These are phyloP conservation scores for Equus quagga DNA, from an alignment of 2,113 vertebrate species.

Conservation along the genomic window DNA sequence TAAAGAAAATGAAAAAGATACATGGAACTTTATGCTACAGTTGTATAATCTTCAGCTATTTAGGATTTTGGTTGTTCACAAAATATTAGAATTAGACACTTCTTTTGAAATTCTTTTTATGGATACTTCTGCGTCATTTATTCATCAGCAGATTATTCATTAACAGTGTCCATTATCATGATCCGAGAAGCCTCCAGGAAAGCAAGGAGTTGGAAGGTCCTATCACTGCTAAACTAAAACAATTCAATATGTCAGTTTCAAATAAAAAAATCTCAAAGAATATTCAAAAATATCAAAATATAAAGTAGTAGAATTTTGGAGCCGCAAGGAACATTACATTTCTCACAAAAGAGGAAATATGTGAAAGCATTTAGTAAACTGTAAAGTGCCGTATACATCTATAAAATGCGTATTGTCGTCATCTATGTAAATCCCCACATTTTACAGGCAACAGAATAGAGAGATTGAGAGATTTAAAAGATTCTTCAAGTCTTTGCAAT, in stretches of 20 bases:
- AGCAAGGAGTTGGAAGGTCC: background rate
- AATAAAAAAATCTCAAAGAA: background rate
- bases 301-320: background rate
- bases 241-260: background rate
- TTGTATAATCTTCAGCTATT: background rate
- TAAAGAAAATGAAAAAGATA: slow-evolving; percentile 10
- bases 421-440: background rate
- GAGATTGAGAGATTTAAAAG: background rate
- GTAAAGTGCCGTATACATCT: slow-evolving; percentile 15
- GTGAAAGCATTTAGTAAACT: background rate
- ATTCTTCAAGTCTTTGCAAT: slow-evolving; percentile 29
- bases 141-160: background rate
- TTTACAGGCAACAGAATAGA: slow-evolving; percentile 19
- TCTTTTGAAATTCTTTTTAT: background rate
- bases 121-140: background rate
- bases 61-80: background rate
- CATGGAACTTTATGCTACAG: background rate
- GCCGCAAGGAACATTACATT: background rate
- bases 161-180: background rate
- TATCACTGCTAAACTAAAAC: background rate
- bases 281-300: slow-evolving; percentile 45
- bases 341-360: slow-evolving; percentile 6
- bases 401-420: background rate
- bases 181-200: slow-evolving; percentile 30
- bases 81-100: background rate